Percentiles rank a stretch among this genome's conserved stretches.
phyloP scores from a whole-genome alignment of 2,797 vertebrate species.

The Coracias cyanogaster region DNA sequence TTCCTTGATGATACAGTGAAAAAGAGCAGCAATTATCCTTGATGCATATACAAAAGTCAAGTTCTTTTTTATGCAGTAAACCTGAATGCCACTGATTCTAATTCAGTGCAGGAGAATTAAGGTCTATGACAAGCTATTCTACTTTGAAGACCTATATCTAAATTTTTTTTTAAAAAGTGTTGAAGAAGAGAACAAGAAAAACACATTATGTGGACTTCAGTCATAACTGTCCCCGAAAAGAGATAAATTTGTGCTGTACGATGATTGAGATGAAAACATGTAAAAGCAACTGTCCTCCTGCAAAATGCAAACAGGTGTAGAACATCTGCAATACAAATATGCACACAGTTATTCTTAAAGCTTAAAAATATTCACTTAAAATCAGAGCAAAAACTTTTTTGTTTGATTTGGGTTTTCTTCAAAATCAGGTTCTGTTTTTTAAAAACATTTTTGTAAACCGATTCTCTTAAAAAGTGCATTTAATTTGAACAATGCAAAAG shows the following conservation, averaged over 20 bases:
- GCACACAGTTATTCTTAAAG: background rate
- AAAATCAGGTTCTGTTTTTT: background rate
- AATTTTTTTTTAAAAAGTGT: background rate
- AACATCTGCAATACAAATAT: background rate
- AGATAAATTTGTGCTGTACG: background rate
- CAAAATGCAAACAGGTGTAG: background rate
- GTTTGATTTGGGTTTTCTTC: background rate
- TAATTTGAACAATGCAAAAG: background rate
- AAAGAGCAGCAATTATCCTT: background rate
- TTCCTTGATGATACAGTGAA: background rate
- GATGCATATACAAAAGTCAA: background rate
- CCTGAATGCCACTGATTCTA: background rate
- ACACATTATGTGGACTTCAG: background rate
- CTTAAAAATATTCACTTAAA: background rate
- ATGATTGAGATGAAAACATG: background rate
- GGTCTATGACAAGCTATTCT: background rate
- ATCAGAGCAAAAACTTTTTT: background rate
- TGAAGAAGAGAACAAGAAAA: background rate
- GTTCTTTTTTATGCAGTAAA: background rate
- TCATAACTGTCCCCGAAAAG: background rate
- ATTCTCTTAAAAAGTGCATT: background rate
- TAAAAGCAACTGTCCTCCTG: background rate
- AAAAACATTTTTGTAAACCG: background rate
- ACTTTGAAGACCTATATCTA: background rate
- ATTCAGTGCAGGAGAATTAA: background rate